Evolutionary conservation across 1,140 invertebrate species (phyloP).

Genomic region (Zaprionus ornatus): DNA sequence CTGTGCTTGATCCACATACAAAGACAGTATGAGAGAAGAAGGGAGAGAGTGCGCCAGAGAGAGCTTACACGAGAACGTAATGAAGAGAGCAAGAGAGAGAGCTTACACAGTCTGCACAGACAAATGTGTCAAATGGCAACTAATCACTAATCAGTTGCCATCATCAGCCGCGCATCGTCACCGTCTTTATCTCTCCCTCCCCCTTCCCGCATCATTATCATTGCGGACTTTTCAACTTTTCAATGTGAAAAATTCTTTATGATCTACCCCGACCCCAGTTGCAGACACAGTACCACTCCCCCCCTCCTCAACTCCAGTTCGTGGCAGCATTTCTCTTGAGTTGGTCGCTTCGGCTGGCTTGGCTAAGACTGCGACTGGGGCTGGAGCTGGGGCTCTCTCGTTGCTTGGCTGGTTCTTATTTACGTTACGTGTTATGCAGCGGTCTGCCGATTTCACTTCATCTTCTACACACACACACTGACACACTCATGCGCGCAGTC

Average conservation of each 20-base stretch:
- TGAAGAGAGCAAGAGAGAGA: not conserved
- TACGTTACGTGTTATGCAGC: slow-evolving; percentile 64
- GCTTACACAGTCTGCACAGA: not conserved
- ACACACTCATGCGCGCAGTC: not conserved
- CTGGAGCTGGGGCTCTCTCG: slow-evolving; percentile 12
- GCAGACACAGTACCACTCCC: not conserved
- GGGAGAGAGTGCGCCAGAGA: not conserved
- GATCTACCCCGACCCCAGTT: slow-evolving; percentile 13
- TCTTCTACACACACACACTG: slow-evolving; percentile 5
- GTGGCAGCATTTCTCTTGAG: slow-evolving; percentile 9
- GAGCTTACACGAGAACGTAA: not conserved
- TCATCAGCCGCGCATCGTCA: slow-evolving; percentile 31
- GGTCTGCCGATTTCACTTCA: slow-evolving; percentile 65
- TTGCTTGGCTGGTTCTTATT: slow-evolving; percentile 59
- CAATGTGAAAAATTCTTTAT: slow-evolving; percentile 51
- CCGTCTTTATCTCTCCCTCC: not conserved
- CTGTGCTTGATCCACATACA: slow-evolving; percentile 30
- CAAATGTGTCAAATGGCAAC: slow-evolving; percentile 67
- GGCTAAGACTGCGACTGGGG: not conserved
- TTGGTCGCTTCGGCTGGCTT: slow-evolving; percentile 29
- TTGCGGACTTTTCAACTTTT: slow-evolving; percentile 36
- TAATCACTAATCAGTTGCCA: slow-evolving; percentile 73
- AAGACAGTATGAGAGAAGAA: not conserved
- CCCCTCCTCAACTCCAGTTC: not conserved
- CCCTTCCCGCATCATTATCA: not conserved